phyloP scores from a whole-genome alignment of 2,797 vertebrate genomes.

The Chrosomus eos region DNA sequence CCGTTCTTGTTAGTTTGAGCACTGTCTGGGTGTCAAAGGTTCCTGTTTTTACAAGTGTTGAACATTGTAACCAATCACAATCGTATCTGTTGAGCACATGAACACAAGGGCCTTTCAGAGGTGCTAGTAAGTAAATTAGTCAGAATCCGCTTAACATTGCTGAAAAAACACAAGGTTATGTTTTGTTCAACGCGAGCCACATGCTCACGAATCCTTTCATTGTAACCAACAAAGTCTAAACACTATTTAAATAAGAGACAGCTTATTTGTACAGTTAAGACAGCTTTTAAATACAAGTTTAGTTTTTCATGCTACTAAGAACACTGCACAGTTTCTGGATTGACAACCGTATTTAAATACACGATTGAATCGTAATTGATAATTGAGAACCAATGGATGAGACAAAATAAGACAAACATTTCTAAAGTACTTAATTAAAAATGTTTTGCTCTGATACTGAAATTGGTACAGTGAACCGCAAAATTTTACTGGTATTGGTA shows the following conservation, averaged over 20 bases:
- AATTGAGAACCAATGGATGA: not conserved
- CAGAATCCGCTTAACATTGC: not conserved
- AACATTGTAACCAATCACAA: not conserved
- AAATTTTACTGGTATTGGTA: too few relatives aligned
- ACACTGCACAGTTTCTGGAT: not conserved
- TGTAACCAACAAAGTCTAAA: not conserved
- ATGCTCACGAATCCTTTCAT: not conserved
- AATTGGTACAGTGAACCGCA: too few relatives aligned
- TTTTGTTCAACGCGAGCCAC: not conserved
- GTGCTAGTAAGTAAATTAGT: not conserved
- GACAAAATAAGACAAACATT: too few relatives aligned
- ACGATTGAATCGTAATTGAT: not conserved
- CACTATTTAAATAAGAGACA: not conserved
- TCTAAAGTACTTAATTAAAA: too few relatives aligned
- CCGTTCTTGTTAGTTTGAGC: too few relatives aligned
- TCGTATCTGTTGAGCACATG: not conserved
- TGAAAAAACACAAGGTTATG: not conserved
- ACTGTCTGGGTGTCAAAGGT: not conserved
- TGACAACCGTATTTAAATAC: not conserved
- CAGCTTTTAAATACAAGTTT: not conserved
- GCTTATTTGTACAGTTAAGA: not conserved
- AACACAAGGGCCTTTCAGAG: not conserved
- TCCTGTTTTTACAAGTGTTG: not conserved
- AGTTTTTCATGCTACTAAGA: not conserved
- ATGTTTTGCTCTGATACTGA: too few relatives aligned